These are phyloP conservation scores for Psephotus haematonotus DNA, from an alignment of 2,113 vertebrate species.

Conservation along the genomic window DNA sequence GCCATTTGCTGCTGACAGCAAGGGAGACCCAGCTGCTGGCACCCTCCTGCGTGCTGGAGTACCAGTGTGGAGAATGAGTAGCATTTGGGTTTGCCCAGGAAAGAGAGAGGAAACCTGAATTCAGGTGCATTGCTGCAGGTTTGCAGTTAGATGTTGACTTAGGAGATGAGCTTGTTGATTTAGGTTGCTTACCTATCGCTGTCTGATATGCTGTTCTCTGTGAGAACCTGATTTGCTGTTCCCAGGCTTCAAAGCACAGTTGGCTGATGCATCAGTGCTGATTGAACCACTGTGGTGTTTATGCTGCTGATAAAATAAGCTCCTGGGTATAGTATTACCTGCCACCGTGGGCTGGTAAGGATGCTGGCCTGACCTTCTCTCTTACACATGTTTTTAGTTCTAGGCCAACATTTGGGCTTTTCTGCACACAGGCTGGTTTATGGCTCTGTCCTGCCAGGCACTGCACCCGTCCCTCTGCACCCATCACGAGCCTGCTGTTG, in stretches of 20 bases:
- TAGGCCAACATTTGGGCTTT: not conserved
- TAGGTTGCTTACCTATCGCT: not conserved
- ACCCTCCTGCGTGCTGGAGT: not conserved
- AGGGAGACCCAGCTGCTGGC: not conserved
- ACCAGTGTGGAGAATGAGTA: rapidly evolving
- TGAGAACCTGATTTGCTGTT: conserved; percentile 38
- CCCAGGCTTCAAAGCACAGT: conserved; percentile 14
- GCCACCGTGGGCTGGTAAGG: not conserved
- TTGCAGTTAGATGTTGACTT: too few relatives aligned
- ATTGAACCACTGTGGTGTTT: not conserved
- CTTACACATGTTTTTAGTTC: not conserved
- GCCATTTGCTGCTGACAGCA: not conserved
- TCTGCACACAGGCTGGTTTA: not conserved
- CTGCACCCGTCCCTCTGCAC: not conserved
- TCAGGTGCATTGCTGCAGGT: not conserved
- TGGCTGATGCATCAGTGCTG: not conserved
- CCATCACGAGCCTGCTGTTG: not conserved
- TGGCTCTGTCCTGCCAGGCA: not conserved
- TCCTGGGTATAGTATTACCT: not conserved
- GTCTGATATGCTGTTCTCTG: conserved; percentile 27
- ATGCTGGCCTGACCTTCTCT: not conserved
- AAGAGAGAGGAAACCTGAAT: not conserved
- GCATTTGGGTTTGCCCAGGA: not conserved
- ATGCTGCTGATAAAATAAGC: not conserved
- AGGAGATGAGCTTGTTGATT: not conserved